Conservation (phyloP, 1,140 invertebrate genomes). For the Harlomillsia oculata region DNA sequence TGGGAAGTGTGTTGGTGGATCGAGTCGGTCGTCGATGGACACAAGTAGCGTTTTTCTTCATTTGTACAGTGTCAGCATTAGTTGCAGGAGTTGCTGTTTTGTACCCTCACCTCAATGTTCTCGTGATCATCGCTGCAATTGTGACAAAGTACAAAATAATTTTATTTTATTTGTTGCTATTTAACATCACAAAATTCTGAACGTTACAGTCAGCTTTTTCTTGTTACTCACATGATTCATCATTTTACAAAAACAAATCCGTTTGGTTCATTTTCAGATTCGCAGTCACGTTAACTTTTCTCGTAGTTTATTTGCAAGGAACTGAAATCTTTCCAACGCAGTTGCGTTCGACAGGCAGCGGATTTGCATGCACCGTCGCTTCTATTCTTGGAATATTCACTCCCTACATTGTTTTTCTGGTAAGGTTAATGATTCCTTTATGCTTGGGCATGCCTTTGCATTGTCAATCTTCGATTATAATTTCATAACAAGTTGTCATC, state of each 20-base stretch:
- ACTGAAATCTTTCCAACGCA: constrained; percentile 61
- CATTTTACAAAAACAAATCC: too few species aligned
- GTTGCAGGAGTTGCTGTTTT: constrained; percentile 12
- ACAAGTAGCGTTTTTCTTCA: constrained; percentile 25
- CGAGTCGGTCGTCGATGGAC: constrained; percentile 29
- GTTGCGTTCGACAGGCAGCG: constrained; percentile 53
- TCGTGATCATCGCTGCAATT: not conserved
- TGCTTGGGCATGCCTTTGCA: too few species aligned
- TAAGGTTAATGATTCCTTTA: constrained; percentile 36
- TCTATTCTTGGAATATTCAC: constrained; percentile 45
- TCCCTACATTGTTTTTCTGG: constrained; percentile 46
- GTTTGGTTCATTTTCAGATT: constrained; percentile 38
- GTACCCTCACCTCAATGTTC: not conserved
- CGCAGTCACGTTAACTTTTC: constrained; percentile 41
- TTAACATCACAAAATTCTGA: not conserved
- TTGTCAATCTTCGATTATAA: not conserved
- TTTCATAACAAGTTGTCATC: not conserved
- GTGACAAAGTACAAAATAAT: not conserved
- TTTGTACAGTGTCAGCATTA: constrained; percentile 9
- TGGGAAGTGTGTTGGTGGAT: constrained; percentile 25
- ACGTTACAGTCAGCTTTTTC: not conserved
- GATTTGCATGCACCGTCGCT: constrained; percentile 50
- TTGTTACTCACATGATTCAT: too few species aligned
- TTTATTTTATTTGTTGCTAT: not conserved
- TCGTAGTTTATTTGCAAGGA: constrained; percentile 43